Evolutionary conservation across 2,888 invertebrate species (phyloP).

Genomic region (Nemoura dubitans): DNA sequence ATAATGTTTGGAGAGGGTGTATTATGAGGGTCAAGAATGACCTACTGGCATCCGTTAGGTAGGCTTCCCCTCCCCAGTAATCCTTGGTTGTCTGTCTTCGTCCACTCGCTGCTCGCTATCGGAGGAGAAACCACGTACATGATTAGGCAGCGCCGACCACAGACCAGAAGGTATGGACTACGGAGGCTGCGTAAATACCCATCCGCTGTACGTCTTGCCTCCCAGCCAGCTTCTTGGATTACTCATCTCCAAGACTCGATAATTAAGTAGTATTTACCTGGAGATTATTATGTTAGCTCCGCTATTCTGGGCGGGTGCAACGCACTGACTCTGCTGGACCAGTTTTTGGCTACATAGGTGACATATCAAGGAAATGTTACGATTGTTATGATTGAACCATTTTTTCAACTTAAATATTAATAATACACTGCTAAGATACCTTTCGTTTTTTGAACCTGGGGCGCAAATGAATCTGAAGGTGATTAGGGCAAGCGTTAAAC

Average conservation of each 20-base stretch:
- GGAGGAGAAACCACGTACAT: background rate
- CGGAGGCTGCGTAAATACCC: too few relatives aligned
- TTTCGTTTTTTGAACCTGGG: background rate
- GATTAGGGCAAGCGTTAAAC: background rate
- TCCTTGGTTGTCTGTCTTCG: background rate
- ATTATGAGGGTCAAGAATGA: conserved; percentile 12
- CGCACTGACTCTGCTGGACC: too few relatives aligned
- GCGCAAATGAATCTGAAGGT: background rate
- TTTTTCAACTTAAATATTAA: background rate
- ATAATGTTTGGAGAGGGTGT: background rate
- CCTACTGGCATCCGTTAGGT: conserved; percentile 4
- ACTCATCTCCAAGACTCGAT: too few relatives aligned
- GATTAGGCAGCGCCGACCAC: background rate
- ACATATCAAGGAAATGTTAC: too few relatives aligned
- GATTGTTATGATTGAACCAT: too few relatives aligned
- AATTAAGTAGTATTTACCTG: too few relatives aligned
- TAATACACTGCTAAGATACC: background rate
- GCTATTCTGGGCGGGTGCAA: too few relatives aligned
- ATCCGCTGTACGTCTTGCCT: too few relatives aligned
- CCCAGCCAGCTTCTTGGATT: too few relatives aligned
- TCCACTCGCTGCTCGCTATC: background rate
- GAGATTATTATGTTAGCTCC: too few relatives aligned
- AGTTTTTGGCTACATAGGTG: too few relatives aligned
- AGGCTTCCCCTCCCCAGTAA: background rate
- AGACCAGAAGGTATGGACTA: too few relatives aligned